Evolutionary conservation across 2,797 vertebrate genomes (phyloP), one percentile per base, ranked within the genome.

Genomic region (Eupleurogrammus muticus): DNA sequence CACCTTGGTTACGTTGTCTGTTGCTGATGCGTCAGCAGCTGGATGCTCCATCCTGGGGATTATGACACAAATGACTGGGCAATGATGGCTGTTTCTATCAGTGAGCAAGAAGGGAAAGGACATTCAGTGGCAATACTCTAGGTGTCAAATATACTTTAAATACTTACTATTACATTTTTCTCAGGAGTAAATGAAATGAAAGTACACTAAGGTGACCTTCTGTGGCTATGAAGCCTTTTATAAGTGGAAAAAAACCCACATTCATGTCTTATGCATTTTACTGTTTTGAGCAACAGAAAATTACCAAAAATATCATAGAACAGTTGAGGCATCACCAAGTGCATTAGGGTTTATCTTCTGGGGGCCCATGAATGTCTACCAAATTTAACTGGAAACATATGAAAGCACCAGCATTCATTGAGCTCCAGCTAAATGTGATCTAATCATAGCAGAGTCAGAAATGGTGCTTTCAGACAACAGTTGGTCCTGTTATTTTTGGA

Each of bases 1-100:
- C 74, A 53, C 66, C 70, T 23, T 67, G 52, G 42, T 50, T 46
- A 28, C 17, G 10, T 16, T 48, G 46, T 54, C 47, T 4, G 42
- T 9, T 28, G 38, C 59, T 36, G 44, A 40, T 74, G 21, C 24
- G 34, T 55, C 51, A 16, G 23, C 21, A 13, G 9, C 11, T 14
- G 5, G 7, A 0, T 12, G 2, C 13, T 50, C 38, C 14, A 2
- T 35, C 55, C 56, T 17, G n/a, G 53, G 19, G 34, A 24, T 53
- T 20, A 46, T 0, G 34, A 36, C 40, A 38, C 19, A 11, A 14
- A 19, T 64, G 54, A 61, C 32, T 3, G 10, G 19, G 17, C 28
- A 14, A 19, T 36, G 40, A 47, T 34, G 35, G n/a, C 3, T 42
- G 24, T 17, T 13, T 1, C 20, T 23, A 56, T 56, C 9, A 38